These are phyloP conservation scores for Dendrocincla fuliginosa DNA, from an alignment of 2,797 vertebrate genomes.

Conservation along the genomic window DNA sequence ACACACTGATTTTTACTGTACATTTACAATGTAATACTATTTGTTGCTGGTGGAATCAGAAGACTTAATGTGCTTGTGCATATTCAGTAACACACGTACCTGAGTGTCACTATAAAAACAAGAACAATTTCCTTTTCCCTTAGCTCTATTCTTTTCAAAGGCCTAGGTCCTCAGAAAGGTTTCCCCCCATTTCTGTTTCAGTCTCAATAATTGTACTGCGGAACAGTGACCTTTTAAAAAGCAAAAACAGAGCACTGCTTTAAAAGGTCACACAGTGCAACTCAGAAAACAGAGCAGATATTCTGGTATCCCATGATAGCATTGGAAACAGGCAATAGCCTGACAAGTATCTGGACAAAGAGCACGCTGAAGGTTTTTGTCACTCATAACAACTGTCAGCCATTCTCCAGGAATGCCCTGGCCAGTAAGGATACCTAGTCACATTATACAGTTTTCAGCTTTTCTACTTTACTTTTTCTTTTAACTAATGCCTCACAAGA, in stretches of 20 bases:
- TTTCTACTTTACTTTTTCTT: not conserved
- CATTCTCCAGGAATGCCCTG: not conserved
- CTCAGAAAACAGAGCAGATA: not conserved
- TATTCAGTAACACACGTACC: not conserved
- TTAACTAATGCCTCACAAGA: not conserved
- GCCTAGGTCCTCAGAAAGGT: not conserved
- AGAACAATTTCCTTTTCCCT: not conserved
- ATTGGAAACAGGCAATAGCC: not conserved
- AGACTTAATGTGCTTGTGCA: not conserved
- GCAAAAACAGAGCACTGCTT: slow-evolving; percentile 1
- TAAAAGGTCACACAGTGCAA: not conserved
- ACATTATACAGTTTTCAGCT: not conserved
- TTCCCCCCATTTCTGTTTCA: not conserved
- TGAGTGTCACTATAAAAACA: not conserved
- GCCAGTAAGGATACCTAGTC: not conserved
- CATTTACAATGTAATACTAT: not conserved
- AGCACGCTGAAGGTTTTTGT: rapidly evolving
- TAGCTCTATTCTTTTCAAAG: not conserved
- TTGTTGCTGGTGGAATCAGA: not conserved
- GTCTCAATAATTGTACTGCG: not conserved
- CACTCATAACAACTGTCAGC: not conserved
- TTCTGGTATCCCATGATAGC: not conserved
- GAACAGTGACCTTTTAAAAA: slow-evolving; percentile 13
- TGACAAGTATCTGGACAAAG: not conserved
- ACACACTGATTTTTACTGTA: not conserved